Percentiles rank a stretch among this genome's conserved stretches.
phyloP scores from a whole-genome alignment of 2,797 vertebrate species.

The Rachycentron canadum region DNA sequence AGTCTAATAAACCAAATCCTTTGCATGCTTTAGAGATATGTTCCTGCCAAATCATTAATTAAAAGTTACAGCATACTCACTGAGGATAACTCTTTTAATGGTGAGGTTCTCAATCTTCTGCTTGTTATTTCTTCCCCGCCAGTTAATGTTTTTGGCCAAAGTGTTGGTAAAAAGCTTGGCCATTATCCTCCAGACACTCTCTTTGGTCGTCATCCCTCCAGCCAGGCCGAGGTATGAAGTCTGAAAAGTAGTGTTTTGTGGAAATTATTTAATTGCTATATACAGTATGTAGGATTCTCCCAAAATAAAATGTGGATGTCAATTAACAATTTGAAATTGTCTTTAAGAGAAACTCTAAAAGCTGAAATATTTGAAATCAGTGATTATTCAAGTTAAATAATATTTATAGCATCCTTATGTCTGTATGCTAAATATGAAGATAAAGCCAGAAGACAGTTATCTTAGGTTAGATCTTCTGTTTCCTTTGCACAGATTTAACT shows the following conservation, averaged over 20 bases:
- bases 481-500: too few relatives aligned
- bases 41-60: neutral
- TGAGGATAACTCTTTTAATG: constrained; percentile 27
- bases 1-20: neutral
- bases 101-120: constrained; percentile 30
- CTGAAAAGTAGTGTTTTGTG: constrained; percentile 2
- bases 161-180: constrained; percentile 22
- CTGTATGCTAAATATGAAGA: too few relatives aligned
- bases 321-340: too few relatives aligned
- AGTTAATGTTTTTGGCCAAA: constrained; percentile 34
- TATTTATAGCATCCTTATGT: too few relatives aligned
- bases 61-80: constrained; percentile 17
- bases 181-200: constrained; percentile 31
- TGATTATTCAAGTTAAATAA: too few relatives aligned
- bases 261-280: neutral
- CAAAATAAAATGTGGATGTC: neutral
- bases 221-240: constrained; percentile 6
- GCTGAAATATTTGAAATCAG: too few relatives aligned
- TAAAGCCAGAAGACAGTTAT: too few relatives aligned
- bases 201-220: constrained; percentile 16
- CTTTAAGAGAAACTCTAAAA: too few relatives aligned
- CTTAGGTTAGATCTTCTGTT: too few relatives aligned
- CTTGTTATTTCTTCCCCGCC: constrained; percentile 36
- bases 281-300: neutral
- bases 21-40: neutral